Evolutionary conservation across 2,888 invertebrate species (phyloP), one percentile per base, ranked within the genome.

Genomic region (Tyria jacobaeae): DNA sequence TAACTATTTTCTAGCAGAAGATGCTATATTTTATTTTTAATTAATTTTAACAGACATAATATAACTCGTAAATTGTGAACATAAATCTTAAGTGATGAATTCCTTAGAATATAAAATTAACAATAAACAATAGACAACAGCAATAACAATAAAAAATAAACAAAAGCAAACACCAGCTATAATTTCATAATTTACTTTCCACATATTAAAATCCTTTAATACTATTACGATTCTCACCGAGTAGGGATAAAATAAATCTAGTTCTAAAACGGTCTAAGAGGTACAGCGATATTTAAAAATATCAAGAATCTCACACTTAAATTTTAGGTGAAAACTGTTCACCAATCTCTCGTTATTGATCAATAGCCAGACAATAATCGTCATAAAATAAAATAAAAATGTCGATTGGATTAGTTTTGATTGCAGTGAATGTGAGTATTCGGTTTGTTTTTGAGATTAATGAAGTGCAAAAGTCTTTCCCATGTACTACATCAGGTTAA

Each of bases 341-440:
- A 12, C 25, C 37, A 39, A 37, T 39, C 53, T 53, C 39, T 37
- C 25, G 10, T 39, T 37, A 53, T 53, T n/a, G n/a, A 41, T 44
- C 10, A n/a, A 39, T 27, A 27, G n/a, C 15, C 4, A 25, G 37
- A 53, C 35, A n/a, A 24, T 10, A 10, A 44, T 44, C n/a, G 10
- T 53, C 24, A 27, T 53, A 53, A 53, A 53, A 25, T 53, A 53
- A 52, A 52, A 25, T 53, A 53, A 37, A 49, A 25, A 25, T 27
- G 48, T 9, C n/a, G 47, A 31, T 57, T 49, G n/a, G 49, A 49
- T 37, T 47, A 49, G 49, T 57, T 47, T 49, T 24, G 49, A 48
- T 57, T 57, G 27, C 35, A 31, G 24, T 27, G 37, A 49, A 34
- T 56, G 31, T 34, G 21, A 44, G 44, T 55, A 55, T 44, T 44